Conservation (phyloP, 2,113 vertebrate genomes). For the Echinops telfairi region DNA sequence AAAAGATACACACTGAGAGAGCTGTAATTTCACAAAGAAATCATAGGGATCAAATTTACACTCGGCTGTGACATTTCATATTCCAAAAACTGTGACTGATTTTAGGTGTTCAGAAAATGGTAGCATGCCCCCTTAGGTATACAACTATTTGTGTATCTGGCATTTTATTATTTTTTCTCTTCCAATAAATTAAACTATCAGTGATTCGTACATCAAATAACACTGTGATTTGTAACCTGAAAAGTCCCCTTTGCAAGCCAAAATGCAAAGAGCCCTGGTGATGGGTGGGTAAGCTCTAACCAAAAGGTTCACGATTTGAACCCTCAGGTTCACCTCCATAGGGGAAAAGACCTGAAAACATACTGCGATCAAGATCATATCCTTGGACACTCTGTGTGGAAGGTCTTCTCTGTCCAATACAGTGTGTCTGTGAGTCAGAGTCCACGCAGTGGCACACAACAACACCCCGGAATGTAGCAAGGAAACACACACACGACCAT, state of each 20-base stretch:
- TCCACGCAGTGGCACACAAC: neutral
- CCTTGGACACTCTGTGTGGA: neutral
- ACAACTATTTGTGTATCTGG: neutral
- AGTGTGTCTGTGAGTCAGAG: neutral
- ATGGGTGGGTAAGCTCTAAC: neutral
- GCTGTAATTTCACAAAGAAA: conserved; percentile 23
- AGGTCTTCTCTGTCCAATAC: neutral
- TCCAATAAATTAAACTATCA: neutral
- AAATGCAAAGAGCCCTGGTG: neutral
- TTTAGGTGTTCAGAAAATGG: neutral
- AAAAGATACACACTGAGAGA: neutral
- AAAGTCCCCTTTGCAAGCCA: neutral
- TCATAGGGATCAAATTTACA: neutral
- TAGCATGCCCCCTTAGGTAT: neutral
- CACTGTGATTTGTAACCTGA: neutral
- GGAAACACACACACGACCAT: neutral
- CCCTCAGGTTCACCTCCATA: neutral
- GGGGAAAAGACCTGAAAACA: neutral
- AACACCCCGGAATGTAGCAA: neutral
- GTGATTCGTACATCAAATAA: neutral
- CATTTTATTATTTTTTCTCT: neutral
- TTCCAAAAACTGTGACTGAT: neutral
- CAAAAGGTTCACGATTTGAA: neutral
- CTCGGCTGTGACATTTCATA: conserved; percentile 26
- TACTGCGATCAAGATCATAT: neutral